Percentiles rank a stretch among this genome's conserved stretches.
phyloP scores from a whole-genome alignment of 35 echinoderm and acorn worm species.

The Apostichopus parvimensis region DNA sequence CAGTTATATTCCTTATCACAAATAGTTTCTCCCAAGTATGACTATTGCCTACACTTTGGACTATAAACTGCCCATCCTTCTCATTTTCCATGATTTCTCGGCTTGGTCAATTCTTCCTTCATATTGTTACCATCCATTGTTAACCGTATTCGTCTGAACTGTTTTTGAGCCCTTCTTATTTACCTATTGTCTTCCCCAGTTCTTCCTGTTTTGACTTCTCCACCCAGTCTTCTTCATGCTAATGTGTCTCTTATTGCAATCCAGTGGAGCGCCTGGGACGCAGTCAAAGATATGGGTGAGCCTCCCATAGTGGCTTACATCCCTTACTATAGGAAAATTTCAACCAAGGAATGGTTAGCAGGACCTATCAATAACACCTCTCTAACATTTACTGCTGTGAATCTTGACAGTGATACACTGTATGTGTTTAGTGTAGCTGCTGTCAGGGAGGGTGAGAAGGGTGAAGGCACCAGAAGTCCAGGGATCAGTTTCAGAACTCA shows the following conservation, averaged over 20 bases:
- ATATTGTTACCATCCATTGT: no score
- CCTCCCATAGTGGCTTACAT: neutral
- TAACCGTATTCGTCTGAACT: no score
- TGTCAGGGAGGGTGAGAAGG: neutral
- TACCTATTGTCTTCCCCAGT: neutral
- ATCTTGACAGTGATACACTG: neutral
- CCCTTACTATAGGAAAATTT: neutral
- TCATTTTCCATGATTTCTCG: no score
- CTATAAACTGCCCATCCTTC: no score
- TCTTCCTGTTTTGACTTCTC: neutral
- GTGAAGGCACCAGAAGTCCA: neutral
- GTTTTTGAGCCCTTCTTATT: neutral
- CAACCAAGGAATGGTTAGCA: neutral
- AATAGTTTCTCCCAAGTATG: no score
- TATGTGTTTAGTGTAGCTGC: neutral
- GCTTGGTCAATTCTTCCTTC: no score
- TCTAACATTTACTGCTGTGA: neutral
- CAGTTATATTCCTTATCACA: no score
- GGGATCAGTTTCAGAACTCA: neutral
- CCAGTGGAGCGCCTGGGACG: neutral
- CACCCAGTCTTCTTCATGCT: neutral
- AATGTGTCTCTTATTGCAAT: neutral
- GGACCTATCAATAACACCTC: neutral
- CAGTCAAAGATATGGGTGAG: neutral
- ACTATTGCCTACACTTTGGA: no score